A percentile compares a stretch with the other conserved stretches of the same genome.
Evolutionary conservation across 2,113 vertebrate genomes (phyloP).

Genomic region (Grammomys surdaster): DNA sequence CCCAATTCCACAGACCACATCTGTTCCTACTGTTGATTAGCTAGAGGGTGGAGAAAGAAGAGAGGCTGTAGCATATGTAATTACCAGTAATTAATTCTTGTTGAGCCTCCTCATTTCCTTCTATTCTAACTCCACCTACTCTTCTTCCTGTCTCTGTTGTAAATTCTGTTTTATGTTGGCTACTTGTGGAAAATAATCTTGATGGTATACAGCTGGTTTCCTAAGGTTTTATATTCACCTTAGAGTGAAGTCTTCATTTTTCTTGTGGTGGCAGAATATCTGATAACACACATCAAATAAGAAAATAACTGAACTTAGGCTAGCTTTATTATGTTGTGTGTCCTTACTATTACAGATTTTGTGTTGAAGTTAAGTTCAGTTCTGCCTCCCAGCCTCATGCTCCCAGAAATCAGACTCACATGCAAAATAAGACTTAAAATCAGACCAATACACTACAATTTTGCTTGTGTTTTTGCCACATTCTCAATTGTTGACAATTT

Average conservation of each 20-base stretch:
- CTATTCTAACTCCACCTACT: constrained; percentile 84
- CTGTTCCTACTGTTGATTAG: constrained; percentile 85
- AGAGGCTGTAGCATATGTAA: constrained; percentile 84
- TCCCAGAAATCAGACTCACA: no score
- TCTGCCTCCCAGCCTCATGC: no score
- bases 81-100: constrained; percentile 85
- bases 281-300: constrained; percentile 60
- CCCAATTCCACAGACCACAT: constrained; percentile 82
- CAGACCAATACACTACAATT: no score
- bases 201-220: constrained; percentile 81
- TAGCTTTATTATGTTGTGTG: constrained; percentile 51
- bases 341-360: constrained; percentile 51
- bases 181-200: constrained; percentile 80
- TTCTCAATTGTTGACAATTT: constrained; percentile 56
- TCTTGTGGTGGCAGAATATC: constrained; percentile 63
- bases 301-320: constrained; percentile 49
- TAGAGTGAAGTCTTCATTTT: constrained; percentile 69
- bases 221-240: constrained; percentile 79
- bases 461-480: neutral
- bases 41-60: constrained; percentile 83
- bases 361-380: no score
- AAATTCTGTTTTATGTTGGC: constrained; percentile 78
- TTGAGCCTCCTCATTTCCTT: constrained; percentile 84
- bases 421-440: no score
- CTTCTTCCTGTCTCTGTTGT: constrained; percentile 83